Base-by-base conservation (phyloP, 2,797 vertebrate species). In the Cynodonichthys magdalenae region DNA sequence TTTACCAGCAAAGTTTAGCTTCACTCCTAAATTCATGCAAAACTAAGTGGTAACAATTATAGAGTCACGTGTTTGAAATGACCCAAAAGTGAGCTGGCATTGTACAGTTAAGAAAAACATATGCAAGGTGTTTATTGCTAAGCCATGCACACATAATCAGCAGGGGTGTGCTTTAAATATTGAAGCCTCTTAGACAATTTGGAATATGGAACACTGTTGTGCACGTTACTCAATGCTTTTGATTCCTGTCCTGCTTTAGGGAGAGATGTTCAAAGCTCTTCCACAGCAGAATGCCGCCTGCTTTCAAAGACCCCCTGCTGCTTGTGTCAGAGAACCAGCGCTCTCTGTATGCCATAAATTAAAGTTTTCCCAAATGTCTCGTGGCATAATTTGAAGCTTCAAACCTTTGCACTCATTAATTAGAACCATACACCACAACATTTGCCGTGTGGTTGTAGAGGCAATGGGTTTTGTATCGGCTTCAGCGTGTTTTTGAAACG, bases 331-430 rank as follows among this genome's bases (percentile, higher is more conserved):
- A 96, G 95, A 95, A 94, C 95, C 93, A 95, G 95, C 94, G 96
- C 95, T 96, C 95, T 95, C 95, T 95, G 93, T 95, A 93, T 94
- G 95, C 93, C 94, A 94, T 92, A 93, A 95, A 96, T 96, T 95
- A 96, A 95, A 96, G 93, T 95, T 92, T 93, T 94, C 93, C 92
- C 89, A 88, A 92, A 94, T 94, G 94, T 93, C 94, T 95, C 89
- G 93, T 93, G 93, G 90, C 90, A 91, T 91, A 93, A 94, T 92
- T 90, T 90, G 91, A 90, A 93, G 92, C 93, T 92, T 94, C 93
- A 93, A 91, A 93, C 94, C 93, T 93, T 84, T 87, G 92, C 79
- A 90, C 85, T 90, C 91, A 90, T 90, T 56, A 88, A 95, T 95
- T 95, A 95, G 94, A 89, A 93, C 91, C 92, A 91, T 87, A 93